Base-by-base conservation (phyloP, 2,797 vertebrate species). In the Perodicticus potto region DNA sequence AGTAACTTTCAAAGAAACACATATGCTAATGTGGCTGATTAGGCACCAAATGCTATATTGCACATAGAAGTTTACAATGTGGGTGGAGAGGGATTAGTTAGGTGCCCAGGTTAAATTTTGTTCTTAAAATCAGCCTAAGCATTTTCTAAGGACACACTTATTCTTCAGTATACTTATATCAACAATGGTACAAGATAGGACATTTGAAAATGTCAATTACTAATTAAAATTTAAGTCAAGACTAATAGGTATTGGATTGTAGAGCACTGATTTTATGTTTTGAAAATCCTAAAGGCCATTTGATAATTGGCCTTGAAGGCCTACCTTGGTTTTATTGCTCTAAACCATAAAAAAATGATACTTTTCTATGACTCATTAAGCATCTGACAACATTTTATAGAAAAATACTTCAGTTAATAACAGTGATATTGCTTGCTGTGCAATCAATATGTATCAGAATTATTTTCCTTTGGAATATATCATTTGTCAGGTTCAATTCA, bases 221-320 rank as follows among this genome's bases (percentile, higher is more conserved):
- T 94, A 89, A 83, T 95, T 86, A 93, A 87, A 96, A 93, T 67
- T 96, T 89, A 90, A 95, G 78, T 88, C 16, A 85, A 37, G 23
- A 59, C 12, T 20, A 92, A 61, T 34, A 85, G 63, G 4, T 55
- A 25, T 85, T 80, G 53, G 73, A 34, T 92, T 74, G 7, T 37
- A 93, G 53, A 74, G 10, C 37, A 37, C 17, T 53, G 49, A 53
- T 57, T 23, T 59, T 89, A 49, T 82, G 14, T 80, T 86, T 97
- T 77, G 1, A 88, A 97, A 95, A 92, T 87, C 65, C 27, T 32
- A 95, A 88, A 91, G 17, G 4, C 25, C 19, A 27, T 65, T 84
- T 93, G 77, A 80, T 94, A 80, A 55, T 85, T 27, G 37, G 61
- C 25, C 32, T 88, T 70, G 29, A 86, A 55, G 13, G 27, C 3